Conservation (phyloP, 2,888 invertebrate genomes). For the Melipona beecheii region DNA sequence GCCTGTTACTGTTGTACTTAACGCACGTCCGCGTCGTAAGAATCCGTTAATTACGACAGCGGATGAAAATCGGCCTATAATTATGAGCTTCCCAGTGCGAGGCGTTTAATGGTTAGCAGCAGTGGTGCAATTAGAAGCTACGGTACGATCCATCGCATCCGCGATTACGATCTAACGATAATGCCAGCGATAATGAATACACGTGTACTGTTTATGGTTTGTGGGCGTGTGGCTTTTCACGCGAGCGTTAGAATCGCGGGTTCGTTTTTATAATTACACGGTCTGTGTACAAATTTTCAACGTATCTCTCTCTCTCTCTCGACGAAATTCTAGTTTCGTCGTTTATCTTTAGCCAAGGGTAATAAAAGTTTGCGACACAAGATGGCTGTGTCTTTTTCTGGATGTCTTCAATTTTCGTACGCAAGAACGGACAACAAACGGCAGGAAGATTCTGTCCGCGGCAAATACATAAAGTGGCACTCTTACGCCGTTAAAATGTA, state of each 20-base stretch:
- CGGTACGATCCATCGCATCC: constrained; percentile 26
- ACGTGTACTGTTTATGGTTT: neutral
- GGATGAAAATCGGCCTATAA: constrained; percentile 36
- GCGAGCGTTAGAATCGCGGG: neutral
- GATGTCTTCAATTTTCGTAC: constrained; percentile 7
- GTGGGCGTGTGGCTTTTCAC: neutral
- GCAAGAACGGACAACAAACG: neutral
- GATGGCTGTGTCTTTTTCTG: constrained; percentile 15
- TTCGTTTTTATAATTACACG: neutral
- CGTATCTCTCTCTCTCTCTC: too few species aligned
- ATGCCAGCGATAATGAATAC: constrained; percentile 23
- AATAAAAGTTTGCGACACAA: constrained; percentile 46
- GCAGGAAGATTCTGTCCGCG: neutral
- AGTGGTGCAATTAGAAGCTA: constrained; percentile 34
- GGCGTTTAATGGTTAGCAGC: constrained; percentile 33
- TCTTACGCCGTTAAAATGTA: constrained; percentile 4
- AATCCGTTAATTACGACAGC: constrained; percentile 49
- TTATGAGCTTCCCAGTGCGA: constrained; percentile 41
- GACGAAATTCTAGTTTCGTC: constrained; percentile 16
- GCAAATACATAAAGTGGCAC: neutral
- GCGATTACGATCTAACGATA: constrained; percentile 36
- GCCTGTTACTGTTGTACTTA: constrained; percentile 36
- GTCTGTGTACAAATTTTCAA: neutral
- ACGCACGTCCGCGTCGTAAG: constrained; percentile 36
- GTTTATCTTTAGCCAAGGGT: constrained; percentile 29